These are phyloP conservation scores for Gerris buenoi DNA, from an alignment of 1,140 invertebrate species.

Conservation along the genomic window DNA sequence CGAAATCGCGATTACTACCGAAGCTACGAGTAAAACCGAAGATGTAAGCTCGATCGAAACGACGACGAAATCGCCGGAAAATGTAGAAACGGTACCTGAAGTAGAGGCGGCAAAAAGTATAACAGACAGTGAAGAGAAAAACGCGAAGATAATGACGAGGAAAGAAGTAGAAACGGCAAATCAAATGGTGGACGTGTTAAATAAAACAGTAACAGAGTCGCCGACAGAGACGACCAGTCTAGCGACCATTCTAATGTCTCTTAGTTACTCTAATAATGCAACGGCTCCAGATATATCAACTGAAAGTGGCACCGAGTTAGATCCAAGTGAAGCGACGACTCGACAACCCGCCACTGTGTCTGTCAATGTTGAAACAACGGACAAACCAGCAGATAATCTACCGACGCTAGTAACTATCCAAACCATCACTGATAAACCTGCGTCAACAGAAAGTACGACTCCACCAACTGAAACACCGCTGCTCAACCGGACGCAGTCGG, in stretches of 20 bases:
- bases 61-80: neutral
- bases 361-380: no score
- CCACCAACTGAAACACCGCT: neutral
- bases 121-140: neutral
- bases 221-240: neutral
- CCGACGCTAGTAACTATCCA: neutral
- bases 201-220: neutral
- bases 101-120: neutral
- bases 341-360: no score
- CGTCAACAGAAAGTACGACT: neutral
- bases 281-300: no score
- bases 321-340: no score
- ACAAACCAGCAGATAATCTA: neutral
- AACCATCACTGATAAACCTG: neutral
- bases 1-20: neutral
- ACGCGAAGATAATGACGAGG: neutral
- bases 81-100: neutral
- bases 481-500: no score
- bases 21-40: neutral
- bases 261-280: no score
- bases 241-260: neutral
- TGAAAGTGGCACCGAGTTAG: no score
- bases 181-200: neutral
- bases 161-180: neutral
- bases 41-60: neutral